Evolutionary conservation across 2,113 vertebrate species (phyloP).

Genomic region (Ardeotis arabs): DNA sequence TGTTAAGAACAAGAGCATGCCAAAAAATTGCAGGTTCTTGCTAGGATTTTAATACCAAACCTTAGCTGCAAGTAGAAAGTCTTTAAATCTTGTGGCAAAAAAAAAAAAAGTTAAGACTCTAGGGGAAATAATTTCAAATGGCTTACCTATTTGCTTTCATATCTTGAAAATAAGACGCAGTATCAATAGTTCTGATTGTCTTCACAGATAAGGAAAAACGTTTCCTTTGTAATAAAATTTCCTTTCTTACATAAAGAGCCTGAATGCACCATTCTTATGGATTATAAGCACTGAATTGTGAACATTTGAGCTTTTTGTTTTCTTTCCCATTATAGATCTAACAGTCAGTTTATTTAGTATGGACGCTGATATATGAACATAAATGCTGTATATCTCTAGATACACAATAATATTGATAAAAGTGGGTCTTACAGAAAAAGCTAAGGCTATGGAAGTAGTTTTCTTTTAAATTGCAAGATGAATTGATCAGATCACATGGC

Average conservation of each 20-base stretch:
- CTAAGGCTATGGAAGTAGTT: not conserved
- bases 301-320: not conserved
- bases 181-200: not conserved
- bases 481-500: not conserved
- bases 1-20: not conserved
- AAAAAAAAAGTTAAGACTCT: not conserved
- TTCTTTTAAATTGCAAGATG: not conserved
- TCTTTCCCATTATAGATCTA: not conserved
- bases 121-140: not conserved
- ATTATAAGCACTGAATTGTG: conserved; percentile 27
- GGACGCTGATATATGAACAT: not conserved
- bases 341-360: not conserved
- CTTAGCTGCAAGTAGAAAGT: not conserved
- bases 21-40: not conserved
- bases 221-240: not conserved
- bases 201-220: not conserved
- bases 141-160: not conserved
- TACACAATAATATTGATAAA: not conserved
- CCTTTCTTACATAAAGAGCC: not conserved
- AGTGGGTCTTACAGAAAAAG: not conserved
- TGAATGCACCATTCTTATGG: not conserved
- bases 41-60: not conserved
- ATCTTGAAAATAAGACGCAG: not conserved
- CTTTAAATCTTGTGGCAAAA: not conserved
- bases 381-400: not conserved